Evolutionary conservation across 2,888 invertebrate genomes (phyloP), one percentile per base, ranked within the genome.

Genomic region (Stegophylla sp.): DNA sequence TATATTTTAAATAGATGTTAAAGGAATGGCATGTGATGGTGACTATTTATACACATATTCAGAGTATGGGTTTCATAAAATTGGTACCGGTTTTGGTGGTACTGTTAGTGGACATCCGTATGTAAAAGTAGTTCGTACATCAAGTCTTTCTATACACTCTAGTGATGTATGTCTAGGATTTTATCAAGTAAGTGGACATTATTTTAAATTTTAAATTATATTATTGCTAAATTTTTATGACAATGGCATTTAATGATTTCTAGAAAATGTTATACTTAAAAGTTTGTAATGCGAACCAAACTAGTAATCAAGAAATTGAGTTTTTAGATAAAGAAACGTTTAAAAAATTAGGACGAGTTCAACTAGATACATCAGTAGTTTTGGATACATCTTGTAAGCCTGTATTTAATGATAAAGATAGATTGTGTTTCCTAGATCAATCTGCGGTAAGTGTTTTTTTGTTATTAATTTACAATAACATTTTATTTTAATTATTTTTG

Each of bases 61-160:
- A 45, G 92, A 92, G 13, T 92, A 92, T 84, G 95, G 96, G 1
- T 88, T 98, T 66, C 89, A 95, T 83, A 98, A 98, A 88, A 91
- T 98, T 83, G 98, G 98, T 23, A 94, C 97, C 73, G 98, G 98
- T 10, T 96, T 95, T 86, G 94, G 94, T 72, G 95, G 95, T 83
- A 96, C 98, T 10, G 91, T 95, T 84, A 93, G 93, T 87, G 97
- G 96, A n/a, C 92, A 94, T 0, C 90, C 92, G 45, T 92, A 93
- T 67, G 88, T 97, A 26, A 97, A 97, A 0, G 92, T 96, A 84
- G 96, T 97, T 86, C 87, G 45, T 87, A 87, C 83, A 86, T 45
- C 87, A 72, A 88, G 88, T 56, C 84, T 86, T 87, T 10, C 85
- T 86, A 82, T 87, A 86, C 0, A 85, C 87, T 3, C 86, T 86